Evolutionary conservation across 2,113 vertebrate species (phyloP), one percentile per base, ranked within the genome.

Genomic region (Equus quagga): DNA sequence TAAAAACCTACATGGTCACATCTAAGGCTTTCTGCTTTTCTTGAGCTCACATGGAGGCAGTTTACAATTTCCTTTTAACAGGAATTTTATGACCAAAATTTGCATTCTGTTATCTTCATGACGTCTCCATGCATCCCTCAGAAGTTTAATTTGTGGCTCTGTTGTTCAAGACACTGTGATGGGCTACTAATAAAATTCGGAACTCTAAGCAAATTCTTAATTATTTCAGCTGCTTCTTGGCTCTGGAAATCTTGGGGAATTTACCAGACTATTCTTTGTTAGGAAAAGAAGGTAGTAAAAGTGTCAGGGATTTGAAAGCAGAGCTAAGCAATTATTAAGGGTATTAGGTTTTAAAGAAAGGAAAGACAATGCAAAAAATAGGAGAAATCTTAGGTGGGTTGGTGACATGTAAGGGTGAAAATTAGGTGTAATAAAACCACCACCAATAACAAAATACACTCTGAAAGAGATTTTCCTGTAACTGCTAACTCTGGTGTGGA

Each of bases 141-240:
- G 64, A 75, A 75, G 60, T 80, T 28, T 73, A 7, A 0, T 95
- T 86, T 78, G 65, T 79, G 44, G 70, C 26, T 28, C 36, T 89
- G 67, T 58, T 64, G 21, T 95, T 76, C 36, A 64, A 46, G 79
- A n/a, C 64, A 7, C 62, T 28, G 13, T 83, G 28, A 28, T 56
- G 73, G 51, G 28, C 58, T 54, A 13, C 89, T 75, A 86, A 87
- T 91, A 87, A 85, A 56, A 70, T 86, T 12, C 85, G 81, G 28
- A 69, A 97, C 85, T 41, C 79, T 64, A 62, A 94, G 83, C 65
- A 75, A 69, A 94, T 80, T 67, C 67, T 60, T 70, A 31, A 18
- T 86, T 36, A 10, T 41, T 92, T 94, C 51, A 89, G 70, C 80
- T 97, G 81, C 26, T 89, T 91, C 83, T 73, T 96, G 85, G 92